A percentile compares a stretch with the other conserved stretches of the same genome.
Conservation (phyloP, 2,797 vertebrate species). For the Valencia hispanica region DNA sequence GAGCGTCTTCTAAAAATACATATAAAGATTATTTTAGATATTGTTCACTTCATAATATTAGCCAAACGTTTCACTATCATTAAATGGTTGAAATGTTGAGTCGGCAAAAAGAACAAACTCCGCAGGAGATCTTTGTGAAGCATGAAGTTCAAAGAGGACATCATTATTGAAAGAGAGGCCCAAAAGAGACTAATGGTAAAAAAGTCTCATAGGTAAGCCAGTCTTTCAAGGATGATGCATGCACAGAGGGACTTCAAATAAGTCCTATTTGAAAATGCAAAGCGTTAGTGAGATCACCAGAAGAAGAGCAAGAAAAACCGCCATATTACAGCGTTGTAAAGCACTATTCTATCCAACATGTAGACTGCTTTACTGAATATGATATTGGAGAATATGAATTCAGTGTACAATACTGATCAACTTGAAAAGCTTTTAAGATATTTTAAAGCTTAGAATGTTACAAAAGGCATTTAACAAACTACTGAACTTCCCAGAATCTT, state of each 20-base stretch:
- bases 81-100: slow-evolving; percentile 2
- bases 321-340: background rate
- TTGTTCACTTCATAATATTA: background rate
- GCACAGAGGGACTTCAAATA: background rate
- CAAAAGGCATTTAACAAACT: background rate
- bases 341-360: background rate
- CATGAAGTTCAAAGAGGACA: slow-evolving; percentile 5
- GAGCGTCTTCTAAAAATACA: background rate
- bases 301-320: background rate
- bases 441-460: background rate
- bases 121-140: background rate
- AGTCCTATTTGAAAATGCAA: slow-evolving; percentile 3
- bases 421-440: background rate
- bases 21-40: background rate
- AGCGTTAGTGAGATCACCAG: background rate
- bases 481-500: background rate
- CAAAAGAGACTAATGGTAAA: background rate
- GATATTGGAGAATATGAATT: background rate
- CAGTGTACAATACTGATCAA: background rate
- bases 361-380: no score
- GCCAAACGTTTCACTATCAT: background rate
- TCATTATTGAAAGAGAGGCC: slow-evolving; percentile 7
- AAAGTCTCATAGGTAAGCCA: background rate
- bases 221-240: slow-evolving; percentile 4
- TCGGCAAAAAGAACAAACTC: background rate